Conservation (phyloP, 1,140 invertebrate species). For the Samia ricini region DNA sequence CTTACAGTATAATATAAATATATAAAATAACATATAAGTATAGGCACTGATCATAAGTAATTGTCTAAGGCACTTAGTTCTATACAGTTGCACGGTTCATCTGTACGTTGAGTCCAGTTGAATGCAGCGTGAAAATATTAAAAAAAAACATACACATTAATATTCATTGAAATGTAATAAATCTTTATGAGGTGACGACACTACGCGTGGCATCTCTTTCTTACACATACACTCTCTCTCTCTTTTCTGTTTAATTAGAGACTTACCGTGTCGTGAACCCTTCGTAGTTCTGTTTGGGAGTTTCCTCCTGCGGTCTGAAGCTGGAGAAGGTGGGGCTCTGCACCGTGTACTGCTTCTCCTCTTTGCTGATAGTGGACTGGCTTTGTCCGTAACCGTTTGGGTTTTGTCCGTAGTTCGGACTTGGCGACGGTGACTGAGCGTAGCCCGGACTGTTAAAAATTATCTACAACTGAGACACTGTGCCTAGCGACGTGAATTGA, state of each 20-base stretch:
- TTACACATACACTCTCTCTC: too few relatives aligned
- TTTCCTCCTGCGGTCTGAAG: slow-evolving; percentile 59
- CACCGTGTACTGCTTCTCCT: slow-evolving; percentile 46
- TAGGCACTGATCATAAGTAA: slow-evolving; percentile 47
- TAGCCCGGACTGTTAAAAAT: slow-evolving; percentile 4
- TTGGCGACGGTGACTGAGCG: neutral
- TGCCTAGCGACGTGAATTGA: too few relatives aligned
- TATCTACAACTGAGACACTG: neutral
- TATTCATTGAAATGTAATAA: too few relatives aligned
- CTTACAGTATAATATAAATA: neutral
- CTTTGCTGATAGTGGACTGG: slow-evolving; percentile 13
- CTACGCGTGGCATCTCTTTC: too few relatives aligned
- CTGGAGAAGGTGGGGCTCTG: slow-evolving; percentile 70
- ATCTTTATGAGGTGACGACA: too few relatives aligned
- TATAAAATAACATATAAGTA: slow-evolving; percentile 3
- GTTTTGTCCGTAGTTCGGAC: slow-evolving; percentile 4
- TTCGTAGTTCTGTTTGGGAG: slow-evolving; percentile 77
- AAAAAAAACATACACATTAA: slow-evolving; percentile 4
- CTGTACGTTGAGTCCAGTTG: slow-evolving; percentile 25
- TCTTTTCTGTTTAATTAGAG: too few relatives aligned
- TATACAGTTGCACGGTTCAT: slow-evolving; percentile 15
- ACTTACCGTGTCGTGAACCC: slow-evolving; percentile 81
- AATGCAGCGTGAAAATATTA: slow-evolving; percentile 39
- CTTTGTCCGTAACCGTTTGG: slow-evolving; percentile 10
- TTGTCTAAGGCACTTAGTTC: slow-evolving; percentile 35